Evolutionary conservation across 37 sponge, comb jelly and placozoan species (phyloP).

Genomic region (Spongia lamella): DNA sequence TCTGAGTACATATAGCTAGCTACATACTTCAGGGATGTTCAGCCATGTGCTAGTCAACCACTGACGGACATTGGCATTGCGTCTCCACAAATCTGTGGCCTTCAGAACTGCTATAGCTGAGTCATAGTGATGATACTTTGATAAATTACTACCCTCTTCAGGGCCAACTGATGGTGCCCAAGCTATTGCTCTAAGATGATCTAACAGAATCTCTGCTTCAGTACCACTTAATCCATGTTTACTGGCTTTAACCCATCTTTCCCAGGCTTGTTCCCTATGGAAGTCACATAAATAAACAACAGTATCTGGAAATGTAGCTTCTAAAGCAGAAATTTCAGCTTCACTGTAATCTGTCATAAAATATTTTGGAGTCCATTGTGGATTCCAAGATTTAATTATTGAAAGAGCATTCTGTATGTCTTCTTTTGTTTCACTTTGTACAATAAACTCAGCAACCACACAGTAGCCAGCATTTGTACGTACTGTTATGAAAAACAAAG

Average conservation of each 20-base stretch:
- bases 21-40: conserved; percentile 6
- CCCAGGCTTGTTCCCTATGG: too few species aligned
- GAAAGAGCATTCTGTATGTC: conserved; percentile 4
- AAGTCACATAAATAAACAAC: conserved; percentile 21
- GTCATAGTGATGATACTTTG: not conserved
- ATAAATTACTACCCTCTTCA: too few species aligned
- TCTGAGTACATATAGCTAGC: too few species aligned
- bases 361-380: conserved; percentile 27
- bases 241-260: conserved; percentile 37
- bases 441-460: conserved; percentile 41
- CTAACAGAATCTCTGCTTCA: too few species aligned
- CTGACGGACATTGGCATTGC: not conserved
- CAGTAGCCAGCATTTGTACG: conserved; percentile 33
- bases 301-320: too few species aligned
- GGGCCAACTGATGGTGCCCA: too few species aligned
- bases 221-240: too few species aligned
- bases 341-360: conserved; percentile 41
- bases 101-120: not conserved
- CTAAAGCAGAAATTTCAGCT: conserved; percentile 25
- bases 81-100: not conserved
- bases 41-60: conserved; percentile 13
- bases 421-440: conserved; percentile 14
- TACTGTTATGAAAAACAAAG: conserved; percentile 40
- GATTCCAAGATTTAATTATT: conserved; percentile 27
- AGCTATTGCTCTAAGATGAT: too few species aligned